Evolutionary conservation across 2,113 vertebrate genomes (phyloP).

Genomic region (Prinia subflava): DNA sequence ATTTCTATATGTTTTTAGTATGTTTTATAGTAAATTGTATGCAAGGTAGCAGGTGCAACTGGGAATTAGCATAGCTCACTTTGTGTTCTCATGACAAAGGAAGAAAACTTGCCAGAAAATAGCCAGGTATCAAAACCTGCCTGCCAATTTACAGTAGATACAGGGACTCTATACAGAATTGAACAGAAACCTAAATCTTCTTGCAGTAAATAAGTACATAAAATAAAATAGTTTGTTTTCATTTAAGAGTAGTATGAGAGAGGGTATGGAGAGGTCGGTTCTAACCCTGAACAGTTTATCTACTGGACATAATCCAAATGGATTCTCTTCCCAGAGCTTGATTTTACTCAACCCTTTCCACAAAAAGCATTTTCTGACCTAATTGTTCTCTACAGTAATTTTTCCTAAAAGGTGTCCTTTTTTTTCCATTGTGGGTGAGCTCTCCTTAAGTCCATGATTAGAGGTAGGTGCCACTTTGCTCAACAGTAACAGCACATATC

Average conservation of each 20-base stretch:
- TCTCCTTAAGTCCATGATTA: not conserved
- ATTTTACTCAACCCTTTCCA: not conserved
- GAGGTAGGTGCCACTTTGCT: not conserved
- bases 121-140: not conserved
- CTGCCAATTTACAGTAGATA: not conserved
- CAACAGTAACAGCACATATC: not conserved
- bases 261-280: accelerated
- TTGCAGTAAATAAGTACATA: not conserved
- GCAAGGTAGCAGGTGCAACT: not conserved
- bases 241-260: not conserved
- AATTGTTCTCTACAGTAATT: not conserved
- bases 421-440: not conserved
- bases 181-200: not conserved
- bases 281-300: not conserved
- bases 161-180: not conserved
- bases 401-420: not conserved
- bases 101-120: not conserved
- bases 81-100: not conserved
- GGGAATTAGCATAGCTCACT: not conserved
- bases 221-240: not conserved
- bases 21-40: not conserved
- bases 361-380: not conserved
- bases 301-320: not conserved
- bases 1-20: too few species aligned
- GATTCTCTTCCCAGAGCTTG: not conserved